Evolutionary conservation across 2,888 invertebrate species (phyloP).

Genomic region (Podabrus alpinus): DNA sequence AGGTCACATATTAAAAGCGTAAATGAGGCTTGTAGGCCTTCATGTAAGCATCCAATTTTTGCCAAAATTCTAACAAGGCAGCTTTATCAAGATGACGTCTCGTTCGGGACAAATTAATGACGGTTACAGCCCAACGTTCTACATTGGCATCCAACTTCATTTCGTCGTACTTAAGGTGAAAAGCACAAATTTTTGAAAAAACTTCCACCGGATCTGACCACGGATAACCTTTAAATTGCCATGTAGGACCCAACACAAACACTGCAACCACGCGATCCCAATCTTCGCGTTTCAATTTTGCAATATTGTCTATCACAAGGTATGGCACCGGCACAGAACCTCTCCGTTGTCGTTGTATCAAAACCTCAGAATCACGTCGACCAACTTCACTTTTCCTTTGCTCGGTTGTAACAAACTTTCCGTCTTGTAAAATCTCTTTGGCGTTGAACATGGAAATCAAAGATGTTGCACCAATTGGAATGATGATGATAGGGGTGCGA

Average conservation of each 20-base stretch:
- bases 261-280: constrained; percentile 99
- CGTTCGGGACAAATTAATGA: constrained; percentile 87
- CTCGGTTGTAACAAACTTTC: constrained; percentile 84
- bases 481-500: constrained; percentile 95
- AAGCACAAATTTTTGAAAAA: constrained; percentile 91
- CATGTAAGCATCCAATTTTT: constrained; percentile 90
- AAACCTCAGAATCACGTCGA: constrained; percentile 89
- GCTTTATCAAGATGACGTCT: constrained; percentile 97
- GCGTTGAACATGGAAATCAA: constrained; percentile 97
- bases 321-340: constrained; percentile 84
- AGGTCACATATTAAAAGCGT: constrained; percentile 72
- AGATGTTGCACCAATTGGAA: constrained; percentile 94
- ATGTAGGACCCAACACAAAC: constrained; percentile 98
- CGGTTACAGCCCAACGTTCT: constrained; percentile 94
- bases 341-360: constrained; percentile 83
- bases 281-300: constrained; percentile 86
- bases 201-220: constrained; percentile 99
- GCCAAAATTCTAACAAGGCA: constrained; percentile 95
- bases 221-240: constrained; percentile 99
- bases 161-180: constrained; percentile 96
- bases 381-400: constrained; percentile 85
- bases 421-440: constrained; percentile 93
- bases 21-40: constrained; percentile 87
- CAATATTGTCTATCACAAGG: constrained; percentile 93
- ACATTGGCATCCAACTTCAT: constrained; percentile 94